phyloP scores from a whole-genome alignment of 2,888 invertebrate species.

The Clitarchus hookeri region DNA sequence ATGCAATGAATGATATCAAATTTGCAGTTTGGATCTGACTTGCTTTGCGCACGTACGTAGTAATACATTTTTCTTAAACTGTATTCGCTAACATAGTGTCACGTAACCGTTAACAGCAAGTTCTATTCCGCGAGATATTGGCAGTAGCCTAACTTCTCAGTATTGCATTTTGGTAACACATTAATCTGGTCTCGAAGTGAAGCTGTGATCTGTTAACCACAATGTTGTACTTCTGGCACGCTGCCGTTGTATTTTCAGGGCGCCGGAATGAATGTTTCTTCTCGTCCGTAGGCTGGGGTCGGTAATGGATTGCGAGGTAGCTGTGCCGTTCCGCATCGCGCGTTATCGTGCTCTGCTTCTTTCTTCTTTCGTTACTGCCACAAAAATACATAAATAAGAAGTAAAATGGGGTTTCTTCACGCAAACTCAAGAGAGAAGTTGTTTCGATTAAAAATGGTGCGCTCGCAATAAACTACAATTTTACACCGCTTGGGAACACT shows the following conservation, averaged over 20 bases:
- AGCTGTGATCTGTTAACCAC: too few relatives aligned
- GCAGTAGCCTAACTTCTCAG: too few relatives aligned
- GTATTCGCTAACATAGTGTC: too few relatives aligned
- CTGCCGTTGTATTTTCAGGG: not conserved
- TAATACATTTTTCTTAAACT: too few relatives aligned
- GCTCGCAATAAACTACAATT: not conserved
- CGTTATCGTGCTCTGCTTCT: too few relatives aligned
- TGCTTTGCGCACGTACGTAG: too few relatives aligned
- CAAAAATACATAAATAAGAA: slow-evolving; percentile 5
- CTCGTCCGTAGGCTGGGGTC: not conserved
- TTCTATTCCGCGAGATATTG: too few relatives aligned
- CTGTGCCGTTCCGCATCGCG: not conserved
- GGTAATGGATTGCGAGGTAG: not conserved
- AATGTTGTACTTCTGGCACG: not conserved
- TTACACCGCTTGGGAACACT: not conserved
- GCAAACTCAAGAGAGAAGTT: not conserved
- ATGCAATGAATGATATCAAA: too few relatives aligned
- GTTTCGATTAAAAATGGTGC: not conserved
- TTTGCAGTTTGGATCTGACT: too few relatives aligned
- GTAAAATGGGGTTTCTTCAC: not conserved
- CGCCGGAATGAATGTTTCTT: not conserved
- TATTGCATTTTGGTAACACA: too few relatives aligned
- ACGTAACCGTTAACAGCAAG: too few relatives aligned
- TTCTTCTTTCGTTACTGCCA: not conserved
- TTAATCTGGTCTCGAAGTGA: too few relatives aligned